Evolutionary conservation across 2,797 vertebrate genomes (phyloP), one percentile per base, ranked within the genome.

Genomic region (Sparidentex hasta): DNA sequence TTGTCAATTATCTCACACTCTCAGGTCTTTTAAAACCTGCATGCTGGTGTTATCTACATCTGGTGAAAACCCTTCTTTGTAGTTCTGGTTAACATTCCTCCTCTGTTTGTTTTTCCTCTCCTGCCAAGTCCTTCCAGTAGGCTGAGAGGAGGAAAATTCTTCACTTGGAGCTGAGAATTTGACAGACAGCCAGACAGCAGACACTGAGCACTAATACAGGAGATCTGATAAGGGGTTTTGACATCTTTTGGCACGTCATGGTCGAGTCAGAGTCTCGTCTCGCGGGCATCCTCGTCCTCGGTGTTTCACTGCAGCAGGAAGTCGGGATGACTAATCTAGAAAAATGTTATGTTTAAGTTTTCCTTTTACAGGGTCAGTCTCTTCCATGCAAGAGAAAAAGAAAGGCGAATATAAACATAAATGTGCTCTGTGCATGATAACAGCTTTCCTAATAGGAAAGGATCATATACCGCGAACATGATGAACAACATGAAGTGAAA

Each of bases 121-220:
- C 12, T 61, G 11, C 21, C 47, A 72, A 84, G 77, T 67, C 65
- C 85, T 47, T 87, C 86, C 82, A 66, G 38, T 65, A 65, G 76
- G 65, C 61, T 88, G 65, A 71, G 83, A 29, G 81, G 85, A 72
- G 80, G 80, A 33, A 52, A 33, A 20, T 4, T 12, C 38, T 41
- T 50, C n/a, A 23, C 16, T 16, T 33, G 5, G 5, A 33, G 7
- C 29, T 33, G 29, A 33, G 29, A 33, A 7, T 33, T 67, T 72
- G 54, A 68, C 29, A 50, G 55, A 1, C 29, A 46, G 48, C n/a
- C 47, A 33, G 57, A 38, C 17, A 17, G 33, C 13, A 72, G 54
- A 43, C 5, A 27, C 16, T 1, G 14, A 21, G 2, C 38, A 8
- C 23, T 17, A n/a, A 56, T 44, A 17, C 27, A 44, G 7, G 4